A percentile compares a stretch with the other conserved stretches of the same genome.
Conservation (phyloP, 2,113 vertebrate genomes). For the Eolophus roseicapilla region DNA sequence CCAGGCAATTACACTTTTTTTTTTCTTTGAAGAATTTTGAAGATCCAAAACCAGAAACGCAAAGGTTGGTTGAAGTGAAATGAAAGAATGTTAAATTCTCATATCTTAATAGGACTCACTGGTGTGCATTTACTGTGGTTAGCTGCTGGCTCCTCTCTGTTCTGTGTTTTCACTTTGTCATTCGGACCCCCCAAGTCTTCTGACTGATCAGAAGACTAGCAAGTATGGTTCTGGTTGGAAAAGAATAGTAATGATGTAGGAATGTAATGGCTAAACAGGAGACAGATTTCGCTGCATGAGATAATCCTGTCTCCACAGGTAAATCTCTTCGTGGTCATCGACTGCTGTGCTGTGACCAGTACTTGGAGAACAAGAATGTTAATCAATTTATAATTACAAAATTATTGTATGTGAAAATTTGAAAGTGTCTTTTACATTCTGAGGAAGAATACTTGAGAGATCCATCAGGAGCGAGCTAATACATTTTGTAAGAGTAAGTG, state of each 20-base stretch:
- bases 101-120: background rate
- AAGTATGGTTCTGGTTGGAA: background rate
- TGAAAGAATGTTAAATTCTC: background rate
- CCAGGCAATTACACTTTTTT: background rate
- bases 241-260: background rate
- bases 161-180: background rate
- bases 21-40: background rate
- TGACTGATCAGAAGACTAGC: background rate
- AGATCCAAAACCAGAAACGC: background rate
- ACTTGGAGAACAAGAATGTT: background rate
- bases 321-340: background rate
- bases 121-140: background rate
- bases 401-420: background rate
- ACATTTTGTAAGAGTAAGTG: conserved; percentile 25
- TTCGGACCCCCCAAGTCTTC: background rate
- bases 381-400: conserved; percentile 33
- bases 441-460: background rate
- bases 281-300: background rate
- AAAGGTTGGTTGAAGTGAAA: background rate
- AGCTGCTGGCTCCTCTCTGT: background rate
- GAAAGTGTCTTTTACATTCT: background rate
- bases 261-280: background rate
- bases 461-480: background rate
- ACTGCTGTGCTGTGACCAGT: background rate
- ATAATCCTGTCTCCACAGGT: background rate